These are phyloP conservation scores for Pristionchus entomophagus DNA, from an alignment of 2,888 invertebrate genomes.

Conservation along the genomic window DNA sequence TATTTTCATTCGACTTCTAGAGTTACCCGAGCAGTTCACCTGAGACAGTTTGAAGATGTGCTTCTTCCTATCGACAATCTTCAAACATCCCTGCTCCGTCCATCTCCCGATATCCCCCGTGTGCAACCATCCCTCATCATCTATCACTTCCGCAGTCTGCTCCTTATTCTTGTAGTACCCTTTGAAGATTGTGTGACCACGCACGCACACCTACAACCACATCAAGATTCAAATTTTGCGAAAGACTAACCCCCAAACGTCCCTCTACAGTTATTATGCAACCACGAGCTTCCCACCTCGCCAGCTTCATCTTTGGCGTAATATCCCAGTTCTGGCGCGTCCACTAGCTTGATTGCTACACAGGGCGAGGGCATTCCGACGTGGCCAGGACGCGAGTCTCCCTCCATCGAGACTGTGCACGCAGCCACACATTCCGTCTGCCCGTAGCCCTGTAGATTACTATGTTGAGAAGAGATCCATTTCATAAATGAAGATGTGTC, in stretches of 20 bases:
- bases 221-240: not conserved
- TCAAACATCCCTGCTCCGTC: constrained; percentile 90
- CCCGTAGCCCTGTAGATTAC: constrained; percentile 69
- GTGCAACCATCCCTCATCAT: constrained; percentile 91
- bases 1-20: too few species aligned
- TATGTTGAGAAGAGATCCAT: too few species aligned
- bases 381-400: constrained; percentile 80
- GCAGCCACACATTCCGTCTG: constrained; percentile 80
- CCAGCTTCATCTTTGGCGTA: constrained; percentile 74
- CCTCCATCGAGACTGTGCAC: constrained; percentile 82
- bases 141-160: constrained; percentile 92
- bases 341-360: constrained; percentile 93
- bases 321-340: constrained; percentile 95
- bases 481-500: too few species aligned
- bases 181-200: constrained; percentile 65
- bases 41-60: constrained; percentile 97
- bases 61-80: constrained; percentile 97
- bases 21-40: constrained; percentile 46
- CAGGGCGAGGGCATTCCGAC: constrained; percentile 97
- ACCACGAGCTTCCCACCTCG: too few species aligned
- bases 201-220: constrained; percentile 60
- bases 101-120: constrained; percentile 97
- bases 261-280: too few species aligned
- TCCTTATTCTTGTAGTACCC: constrained; percentile 89
- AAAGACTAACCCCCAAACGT: too few species aligned